These are phyloP conservation scores for Apantesis nais DNA, from an alignment of 2,888 invertebrate species.

Conservation along the genomic window DNA sequence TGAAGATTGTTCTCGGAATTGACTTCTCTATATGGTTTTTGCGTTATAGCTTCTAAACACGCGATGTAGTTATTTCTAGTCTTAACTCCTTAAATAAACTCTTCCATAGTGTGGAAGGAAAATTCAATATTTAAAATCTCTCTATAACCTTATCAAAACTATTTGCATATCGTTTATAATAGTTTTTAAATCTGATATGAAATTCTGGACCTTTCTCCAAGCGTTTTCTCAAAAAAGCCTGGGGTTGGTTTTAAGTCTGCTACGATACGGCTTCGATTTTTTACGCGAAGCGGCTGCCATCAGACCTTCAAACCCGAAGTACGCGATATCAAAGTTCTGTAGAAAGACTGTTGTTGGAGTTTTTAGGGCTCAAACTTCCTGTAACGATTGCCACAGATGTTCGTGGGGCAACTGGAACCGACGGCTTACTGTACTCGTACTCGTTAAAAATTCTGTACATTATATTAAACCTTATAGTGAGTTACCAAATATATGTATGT, in stretches of 20 bases:
- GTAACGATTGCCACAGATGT: too few relatives aligned
- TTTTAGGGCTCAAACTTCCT: too few relatives aligned
- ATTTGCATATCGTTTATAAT: not conserved
- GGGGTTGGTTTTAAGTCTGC: too few relatives aligned
- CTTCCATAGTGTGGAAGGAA: not conserved
- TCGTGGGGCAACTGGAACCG: too few relatives aligned
- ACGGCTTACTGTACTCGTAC: too few relatives aligned
- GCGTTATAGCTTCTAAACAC: not conserved
- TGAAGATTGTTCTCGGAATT: not conserved
- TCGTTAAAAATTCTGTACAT: too few relatives aligned
- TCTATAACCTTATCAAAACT: not conserved
- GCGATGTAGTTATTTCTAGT: not conserved
- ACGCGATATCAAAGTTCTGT: too few relatives aligned
- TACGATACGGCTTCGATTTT: too few relatives aligned
- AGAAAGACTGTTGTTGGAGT: too few relatives aligned
- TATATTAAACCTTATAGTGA: not conserved
- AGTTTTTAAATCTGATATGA: not conserved
- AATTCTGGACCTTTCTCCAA: not conserved
- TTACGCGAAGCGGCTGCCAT: too few relatives aligned
- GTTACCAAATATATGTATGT: not conserved
- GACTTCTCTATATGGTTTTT: not conserved
- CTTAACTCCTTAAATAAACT: not conserved
- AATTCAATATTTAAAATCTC: not conserved
- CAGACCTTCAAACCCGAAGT: too few relatives aligned
- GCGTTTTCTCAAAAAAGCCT: too few relatives aligned